Evolutionary conservation across 2,113 vertebrate genomes (phyloP), one percentile per base, ranked within the genome.

Genomic region (Sturnus vulgaris): DNA sequence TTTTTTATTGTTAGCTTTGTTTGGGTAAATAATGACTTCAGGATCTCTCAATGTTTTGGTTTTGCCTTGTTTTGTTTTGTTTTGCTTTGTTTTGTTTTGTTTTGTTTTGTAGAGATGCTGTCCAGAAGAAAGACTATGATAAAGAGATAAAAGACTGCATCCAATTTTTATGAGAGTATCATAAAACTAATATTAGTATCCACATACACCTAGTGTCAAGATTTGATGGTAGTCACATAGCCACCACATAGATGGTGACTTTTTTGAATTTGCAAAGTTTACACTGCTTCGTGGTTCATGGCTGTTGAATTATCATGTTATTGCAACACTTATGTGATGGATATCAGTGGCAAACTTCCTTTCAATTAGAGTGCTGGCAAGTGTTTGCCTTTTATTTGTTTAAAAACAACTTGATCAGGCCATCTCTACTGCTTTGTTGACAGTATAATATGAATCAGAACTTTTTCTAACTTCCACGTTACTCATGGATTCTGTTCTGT

Each of bases 181-280:
- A 66, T 31, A 90, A 94, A 82, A 88, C 59, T 88, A 80, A 40
- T 94, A 92, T 78, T 96, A 93, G 75, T 93, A 81, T 70, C 39
- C 30, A 64, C 69, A 12, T 50, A 73, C 65, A 31, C 37, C 88
- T 77, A 30, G 1, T 53, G 52, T 80, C 46, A 83, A 76, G 63
- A 57, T 86, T 40, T 91, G 24, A 28, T n/a, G 61, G 39, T 37
- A 90, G 39, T 71, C 72, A 64, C 8, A 40, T 33, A 56, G 47
- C 15, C n/a, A n/a, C n/a, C n/a, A n/a, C n/a, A n/a, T 82, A 44
- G n/a, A 86, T 92, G 39, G 63, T 90, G 37, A 55, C 52, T 88
- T 86, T 15, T 77, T 70, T 39, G 40, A 73, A 24, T 63, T 88
- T 73, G 52, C 53, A 25, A 86, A 81, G 46, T 91, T 82, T 75